Conservation (phyloP, 2,113 vertebrate species). For the Engraulis encrasicolus region DNA sequence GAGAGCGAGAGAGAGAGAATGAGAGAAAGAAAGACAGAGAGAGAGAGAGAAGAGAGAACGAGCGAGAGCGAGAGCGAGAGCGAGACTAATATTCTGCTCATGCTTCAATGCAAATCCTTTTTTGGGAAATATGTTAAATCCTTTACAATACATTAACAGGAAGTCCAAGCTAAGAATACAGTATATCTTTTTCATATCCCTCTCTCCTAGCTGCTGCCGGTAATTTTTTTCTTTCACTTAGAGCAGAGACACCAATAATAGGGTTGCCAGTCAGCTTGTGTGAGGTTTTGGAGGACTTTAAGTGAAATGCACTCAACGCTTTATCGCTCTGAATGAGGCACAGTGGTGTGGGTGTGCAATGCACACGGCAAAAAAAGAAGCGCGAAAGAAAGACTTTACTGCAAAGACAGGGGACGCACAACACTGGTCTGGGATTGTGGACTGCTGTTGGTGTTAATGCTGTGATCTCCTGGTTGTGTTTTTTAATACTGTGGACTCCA, state of each 20-base stretch:
- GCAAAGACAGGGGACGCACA: not conserved
- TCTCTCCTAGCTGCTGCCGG: conserved; percentile 11
- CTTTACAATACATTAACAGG: conserved; percentile 30
- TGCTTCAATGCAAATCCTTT: not conserved
- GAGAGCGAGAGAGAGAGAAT: not conserved
- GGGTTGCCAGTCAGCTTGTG: conserved; percentile 35
- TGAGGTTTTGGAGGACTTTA: conserved; percentile 43
- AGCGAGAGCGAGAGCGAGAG: not conserved
- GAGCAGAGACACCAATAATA: conserved; percentile 28
- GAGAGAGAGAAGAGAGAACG: not conserved
- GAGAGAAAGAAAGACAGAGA: no score
- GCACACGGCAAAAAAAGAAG: not conserved
- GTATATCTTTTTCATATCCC: not conserved
- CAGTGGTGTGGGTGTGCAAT: not conserved
- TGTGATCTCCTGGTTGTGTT: not conserved
- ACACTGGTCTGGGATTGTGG: not conserved
- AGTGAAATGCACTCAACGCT: conserved; percentile 8
- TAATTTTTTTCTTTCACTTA: conserved; percentile 34
- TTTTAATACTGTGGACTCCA: no score
- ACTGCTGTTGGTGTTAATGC: not conserved
- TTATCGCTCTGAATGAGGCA: not conserved
- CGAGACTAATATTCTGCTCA: not conserved
- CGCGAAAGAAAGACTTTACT: not conserved
- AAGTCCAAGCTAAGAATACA: conserved; percentile 17
- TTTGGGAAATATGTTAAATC: conserved; percentile 21